phyloP scores from a whole-genome alignment of 2,113 vertebrate genomes.

The Channa maculata region DNA sequence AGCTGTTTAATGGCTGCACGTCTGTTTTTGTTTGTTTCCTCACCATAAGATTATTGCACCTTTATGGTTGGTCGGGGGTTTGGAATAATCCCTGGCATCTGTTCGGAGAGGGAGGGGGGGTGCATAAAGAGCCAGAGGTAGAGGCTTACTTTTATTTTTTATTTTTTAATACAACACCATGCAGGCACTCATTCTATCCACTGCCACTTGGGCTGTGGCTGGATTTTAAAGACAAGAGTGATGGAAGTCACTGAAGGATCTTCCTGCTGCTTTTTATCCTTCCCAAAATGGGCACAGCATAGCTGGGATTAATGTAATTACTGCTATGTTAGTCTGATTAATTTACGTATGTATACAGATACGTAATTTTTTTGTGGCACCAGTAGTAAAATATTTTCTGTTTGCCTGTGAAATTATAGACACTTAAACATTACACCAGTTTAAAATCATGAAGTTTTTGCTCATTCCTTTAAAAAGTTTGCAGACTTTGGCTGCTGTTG shows the following conservation, averaged over 20 bases:
- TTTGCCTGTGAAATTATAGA: slow-evolving; percentile 25
- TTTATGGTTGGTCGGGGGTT: slow-evolving; percentile 86
- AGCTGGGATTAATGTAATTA: slow-evolving; percentile 64
- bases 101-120: slow-evolving; percentile 74
- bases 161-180: slow-evolving; percentile 70
- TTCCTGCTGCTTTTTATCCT: slow-evolving; percentile 57
- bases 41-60: slow-evolving; percentile 86
- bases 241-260: slow-evolving; percentile 78
- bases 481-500: slow-evolving; percentile 5
- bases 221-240: slow-evolving; percentile 76
- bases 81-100: slow-evolving; percentile 85
- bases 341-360: slow-evolving; percentile 55
- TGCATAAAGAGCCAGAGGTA: slow-evolving; percentile 61
- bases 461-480: slow-evolving; percentile 12
- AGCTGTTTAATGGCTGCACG: slow-evolving; percentile 84
- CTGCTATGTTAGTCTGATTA: slow-evolving; percentile 51
- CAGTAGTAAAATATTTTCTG: slow-evolving; percentile 8
- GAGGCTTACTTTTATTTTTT: slow-evolving; percentile 42
- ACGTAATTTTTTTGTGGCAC: slow-evolving; percentile 36
- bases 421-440: slow-evolving; percentile 5
- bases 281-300: slow-evolving; percentile 63
- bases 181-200: slow-evolving; percentile 69
- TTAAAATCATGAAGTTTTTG: not conserved
- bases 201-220: slow-evolving; percentile 46
- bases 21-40: slow-evolving; percentile 87